phyloP scores from a whole-genome alignment of 2,113 vertebrate species.

The Chamaea fasciata region DNA sequence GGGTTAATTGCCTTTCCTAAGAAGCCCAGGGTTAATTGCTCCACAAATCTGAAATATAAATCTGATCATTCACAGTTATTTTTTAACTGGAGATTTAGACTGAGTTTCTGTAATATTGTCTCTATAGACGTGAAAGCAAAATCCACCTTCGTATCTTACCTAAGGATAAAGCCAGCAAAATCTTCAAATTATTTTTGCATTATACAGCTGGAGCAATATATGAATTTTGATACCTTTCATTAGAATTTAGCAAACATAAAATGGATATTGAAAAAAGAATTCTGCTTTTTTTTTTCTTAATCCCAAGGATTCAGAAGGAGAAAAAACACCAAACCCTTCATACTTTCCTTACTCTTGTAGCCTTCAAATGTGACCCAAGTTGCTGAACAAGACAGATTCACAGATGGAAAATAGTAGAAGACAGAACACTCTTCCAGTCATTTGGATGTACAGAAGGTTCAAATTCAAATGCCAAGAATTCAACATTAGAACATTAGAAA shows the following conservation, averaged over 20 bases:
- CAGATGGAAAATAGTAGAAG: background rate
- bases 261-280: background rate
- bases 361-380: background rate
- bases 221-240: background rate
- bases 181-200: slow-evolving; percentile 12
- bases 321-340: background rate
- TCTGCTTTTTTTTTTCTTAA: background rate
- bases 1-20: background rate
- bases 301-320: background rate
- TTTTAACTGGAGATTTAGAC: background rate
- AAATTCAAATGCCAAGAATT: background rate
- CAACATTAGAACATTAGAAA: slow-evolving; percentile 33
- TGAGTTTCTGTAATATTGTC: background rate
- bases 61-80: background rate
- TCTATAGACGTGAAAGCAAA: background rate
- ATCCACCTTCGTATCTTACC: background rate
- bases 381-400: background rate
- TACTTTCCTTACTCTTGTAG: background rate
- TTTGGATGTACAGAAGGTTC: background rate
- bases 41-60: background rate
- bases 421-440: background rate
- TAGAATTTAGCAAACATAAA: background rate
- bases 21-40: background rate
- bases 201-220: background rate
- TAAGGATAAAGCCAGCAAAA: background rate